Evolutionary conservation across 2,797 vertebrate genomes (phyloP).

Genomic region (Hydrolagus colliei): DNA sequence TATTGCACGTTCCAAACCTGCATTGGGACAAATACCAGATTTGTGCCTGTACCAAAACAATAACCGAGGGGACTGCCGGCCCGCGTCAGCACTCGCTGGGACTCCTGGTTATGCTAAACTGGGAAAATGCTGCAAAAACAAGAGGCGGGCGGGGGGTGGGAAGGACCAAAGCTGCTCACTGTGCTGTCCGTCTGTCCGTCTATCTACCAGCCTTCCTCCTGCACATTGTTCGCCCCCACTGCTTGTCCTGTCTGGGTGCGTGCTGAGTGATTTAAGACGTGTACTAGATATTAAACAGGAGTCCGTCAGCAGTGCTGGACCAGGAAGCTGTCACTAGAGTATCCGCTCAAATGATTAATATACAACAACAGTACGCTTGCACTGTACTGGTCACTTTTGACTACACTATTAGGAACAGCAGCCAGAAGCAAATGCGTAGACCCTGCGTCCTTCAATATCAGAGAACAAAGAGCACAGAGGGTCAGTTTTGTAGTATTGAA

Average conservation of each 20-base stretch:
- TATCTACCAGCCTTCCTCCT: background rate
- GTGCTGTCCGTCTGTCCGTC: background rate
- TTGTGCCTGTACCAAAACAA: background rate
- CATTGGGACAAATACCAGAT: slow-evolving; percentile 8
- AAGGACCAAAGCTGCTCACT: slow-evolving; percentile 5
- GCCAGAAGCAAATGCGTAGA: slow-evolving; percentile 27
- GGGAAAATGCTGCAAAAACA: background rate
- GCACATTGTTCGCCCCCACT: background rate
- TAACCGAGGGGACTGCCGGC: background rate
- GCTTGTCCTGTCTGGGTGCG: background rate
- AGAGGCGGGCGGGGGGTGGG: no score
- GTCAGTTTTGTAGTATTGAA: slow-evolving; percentile 15
- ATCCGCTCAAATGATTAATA: slow-evolving; percentile 12
- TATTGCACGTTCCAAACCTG: slow-evolving; percentile 30
- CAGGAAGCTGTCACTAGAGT: slow-evolving; percentile 20
- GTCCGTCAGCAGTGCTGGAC: slow-evolving; percentile 16
- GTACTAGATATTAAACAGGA: slow-evolving; percentile 1
- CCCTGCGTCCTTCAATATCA: background rate
- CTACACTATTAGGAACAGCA: slow-evolving; percentile 21
- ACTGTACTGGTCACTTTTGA: background rate
- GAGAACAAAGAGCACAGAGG: background rate
- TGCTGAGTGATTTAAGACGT: background rate
- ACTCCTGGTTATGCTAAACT: background rate
- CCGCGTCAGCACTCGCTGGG: background rate
- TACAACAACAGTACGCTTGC: background rate